Conservation (phyloP, 1,140 invertebrate genomes). For the Danaus melanippus region DNA sequence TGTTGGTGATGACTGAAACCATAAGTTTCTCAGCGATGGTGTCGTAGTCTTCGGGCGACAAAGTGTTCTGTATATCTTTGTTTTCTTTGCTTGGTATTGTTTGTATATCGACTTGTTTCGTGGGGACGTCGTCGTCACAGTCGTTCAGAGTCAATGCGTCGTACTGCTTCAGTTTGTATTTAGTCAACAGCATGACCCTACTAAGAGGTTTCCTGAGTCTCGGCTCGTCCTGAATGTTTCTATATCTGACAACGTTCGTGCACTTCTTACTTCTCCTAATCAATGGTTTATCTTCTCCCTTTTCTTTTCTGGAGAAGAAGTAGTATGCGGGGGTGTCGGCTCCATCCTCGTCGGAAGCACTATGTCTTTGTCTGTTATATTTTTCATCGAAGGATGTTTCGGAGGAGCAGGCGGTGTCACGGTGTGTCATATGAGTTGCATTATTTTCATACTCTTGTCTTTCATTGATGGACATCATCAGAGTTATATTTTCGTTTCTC, state of each 20-base stretch:
- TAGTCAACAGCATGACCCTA: conserved; percentile 39
- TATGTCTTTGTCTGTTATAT: too few relatives aligned
- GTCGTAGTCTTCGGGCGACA: conserved; percentile 33
- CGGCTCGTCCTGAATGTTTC: conserved; percentile 41
- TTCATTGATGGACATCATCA: too few relatives aligned
- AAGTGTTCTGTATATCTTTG: conserved; percentile 27
- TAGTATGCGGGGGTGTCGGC: conserved; percentile 16
- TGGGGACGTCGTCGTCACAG: conserved; percentile 1
- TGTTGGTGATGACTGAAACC: conserved; percentile 30
- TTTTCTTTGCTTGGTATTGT: conserved; percentile 17
- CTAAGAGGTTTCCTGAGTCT: conserved; percentile 34
- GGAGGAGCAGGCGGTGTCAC: too few relatives aligned
- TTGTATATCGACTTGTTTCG: conserved; percentile 22
- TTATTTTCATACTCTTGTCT: too few relatives aligned
- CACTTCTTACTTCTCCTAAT: conserved; percentile 50
- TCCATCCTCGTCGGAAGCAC: too few relatives aligned
- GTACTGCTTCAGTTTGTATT: conserved; percentile 23
- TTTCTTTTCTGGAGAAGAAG: conserved; percentile 23
- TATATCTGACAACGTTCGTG: conserved; percentile 56
- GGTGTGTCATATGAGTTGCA: too few relatives aligned
- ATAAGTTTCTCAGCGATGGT: conserved; percentile 46
- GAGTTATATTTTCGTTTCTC: too few relatives aligned
- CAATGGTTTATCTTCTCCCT: conserved; percentile 12
- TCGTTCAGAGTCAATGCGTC: conserved; percentile 8
- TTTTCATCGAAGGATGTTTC: too few relatives aligned